Evolutionary conservation across 2,797 vertebrate genomes (phyloP).

Genomic region (Sebastolobus altivelis): DNA sequence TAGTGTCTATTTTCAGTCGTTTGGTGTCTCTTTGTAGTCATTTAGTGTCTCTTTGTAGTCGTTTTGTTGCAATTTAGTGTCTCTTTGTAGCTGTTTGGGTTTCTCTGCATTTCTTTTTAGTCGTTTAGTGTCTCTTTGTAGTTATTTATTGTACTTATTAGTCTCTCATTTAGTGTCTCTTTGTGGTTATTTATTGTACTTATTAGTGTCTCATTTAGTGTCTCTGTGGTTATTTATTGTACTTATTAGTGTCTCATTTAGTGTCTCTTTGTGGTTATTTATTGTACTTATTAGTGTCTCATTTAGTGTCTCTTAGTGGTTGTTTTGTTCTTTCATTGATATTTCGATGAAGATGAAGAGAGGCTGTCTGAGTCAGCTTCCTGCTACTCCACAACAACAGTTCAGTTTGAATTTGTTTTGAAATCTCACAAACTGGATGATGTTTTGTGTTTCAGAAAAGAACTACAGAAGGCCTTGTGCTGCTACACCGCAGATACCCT

Average conservation of each 20-base stretch:
- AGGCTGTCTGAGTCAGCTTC: not conserved
- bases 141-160: not conserved
- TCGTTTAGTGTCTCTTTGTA: too few species aligned
- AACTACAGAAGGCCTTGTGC: constrained; percentile 54
- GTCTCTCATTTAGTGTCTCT: not conserved
- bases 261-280: not conserved
- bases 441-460: constrained; percentile 58
- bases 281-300: not conserved
- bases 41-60: not conserved
- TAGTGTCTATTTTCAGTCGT: too few species aligned
- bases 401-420: not conserved
- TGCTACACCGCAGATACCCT: constrained; percentile 74
- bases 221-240: too few species aligned
- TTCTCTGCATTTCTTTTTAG: too few species aligned
- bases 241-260: not conserved
- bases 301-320: too few species aligned
- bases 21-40: too few species aligned
- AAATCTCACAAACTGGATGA: not conserved
- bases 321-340: too few species aligned
- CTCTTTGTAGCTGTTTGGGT: too few species aligned
- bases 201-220: not conserved
- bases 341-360: not conserved
- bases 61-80: too few species aligned
- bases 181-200: too few species aligned
- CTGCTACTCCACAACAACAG: not conserved